Evolutionary conservation across 2,888 invertebrate genomes (phyloP).

Genomic region (Altica lythri): DNA sequence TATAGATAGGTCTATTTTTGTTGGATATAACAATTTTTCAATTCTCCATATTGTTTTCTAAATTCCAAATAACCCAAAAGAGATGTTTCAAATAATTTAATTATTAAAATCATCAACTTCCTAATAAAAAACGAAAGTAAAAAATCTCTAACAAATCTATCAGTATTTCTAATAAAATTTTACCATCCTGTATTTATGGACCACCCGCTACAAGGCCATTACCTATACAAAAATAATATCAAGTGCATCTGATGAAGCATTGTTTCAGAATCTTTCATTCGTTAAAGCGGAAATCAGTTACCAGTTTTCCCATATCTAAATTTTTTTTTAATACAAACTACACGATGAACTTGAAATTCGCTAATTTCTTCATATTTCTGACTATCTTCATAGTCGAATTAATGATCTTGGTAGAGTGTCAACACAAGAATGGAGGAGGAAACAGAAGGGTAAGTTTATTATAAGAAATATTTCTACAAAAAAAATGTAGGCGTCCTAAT

Average conservation of each 20-base stretch:
- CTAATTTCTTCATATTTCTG: constrained; percentile 4
- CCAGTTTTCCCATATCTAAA: not conserved
- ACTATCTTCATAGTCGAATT: constrained; percentile 13
- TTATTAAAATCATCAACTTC: too few species aligned
- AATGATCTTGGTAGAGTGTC: constrained; percentile 17
- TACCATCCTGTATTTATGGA: constrained; percentile 7
- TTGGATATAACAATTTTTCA: too few species aligned
- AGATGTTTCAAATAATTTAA: too few species aligned
- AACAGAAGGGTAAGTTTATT: constrained; percentile 20
- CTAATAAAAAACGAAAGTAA: too few species aligned
- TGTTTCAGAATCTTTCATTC: constrained; percentile 14
- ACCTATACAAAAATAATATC: constrained; percentile 11
- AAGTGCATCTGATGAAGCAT: constrained; percentile 11
- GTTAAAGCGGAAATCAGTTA: not conserved
- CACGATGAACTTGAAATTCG: constrained; percentile 10
- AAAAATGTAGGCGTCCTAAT: too few species aligned
- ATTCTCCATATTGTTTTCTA: too few species aligned
- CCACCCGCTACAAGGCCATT: constrained; percentile 17
- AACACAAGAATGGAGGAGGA: constrained; percentile 10
- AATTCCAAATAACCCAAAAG: too few species aligned
- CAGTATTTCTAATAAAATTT: too few species aligned
- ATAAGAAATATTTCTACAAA: too few species aligned
- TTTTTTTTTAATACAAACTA: not conserved
- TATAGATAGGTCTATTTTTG: too few species aligned
- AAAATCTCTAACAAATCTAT: too few species aligned